Evolutionary conservation across 2,888 invertebrate genomes (phyloP), one percentile per base, ranked within the genome.

Genomic region (Amphipoea oculea): DNA sequence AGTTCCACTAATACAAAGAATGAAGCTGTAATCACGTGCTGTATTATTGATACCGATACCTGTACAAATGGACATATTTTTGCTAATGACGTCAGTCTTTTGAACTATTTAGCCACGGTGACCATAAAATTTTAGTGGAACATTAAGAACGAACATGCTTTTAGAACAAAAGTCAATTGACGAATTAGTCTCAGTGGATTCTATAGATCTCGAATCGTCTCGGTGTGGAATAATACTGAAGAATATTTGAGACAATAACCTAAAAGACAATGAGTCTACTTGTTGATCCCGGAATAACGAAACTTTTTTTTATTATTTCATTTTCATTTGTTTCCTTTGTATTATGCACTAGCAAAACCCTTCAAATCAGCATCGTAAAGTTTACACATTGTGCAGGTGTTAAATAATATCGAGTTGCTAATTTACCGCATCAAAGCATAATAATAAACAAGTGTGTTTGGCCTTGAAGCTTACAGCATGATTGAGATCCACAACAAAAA

Each of bases 81-180:
- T 11, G 23, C 65, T 76, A 82, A 81, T 92, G 91, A 92, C 92
- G 91, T 92, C 91, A 90, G 89, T 84, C 86, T 87, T 89, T 90
- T 90, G 90, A 86, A 88, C 84, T 71, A 90, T 92, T 93, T 90
- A 87, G 92, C 83, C 81, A 84, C 88, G 85, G 90, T 80, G 60
- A 80, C 84, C 86, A 88, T 92, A 89, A 91, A 91, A 89, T 76
- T 78, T 80, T 74, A 82, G 78, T 75, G 42, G 77, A 84, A 73
- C 73, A 74, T 82, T 76, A 73, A 73, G 57, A 85, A 62, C 48
- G 63, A 81, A 76, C 80, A 79, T 69, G 80, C 45, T 79, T 84
- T 81, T 72, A 81, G 71, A 87, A 88, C 87, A 89, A 89, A 84
- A 81, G 79, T 76, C 78, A 82, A 86, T 88, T 87, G 84, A 77